Conservation (phyloP, 1,140 invertebrate species). For the Aphelenchoides avenae region DNA sequence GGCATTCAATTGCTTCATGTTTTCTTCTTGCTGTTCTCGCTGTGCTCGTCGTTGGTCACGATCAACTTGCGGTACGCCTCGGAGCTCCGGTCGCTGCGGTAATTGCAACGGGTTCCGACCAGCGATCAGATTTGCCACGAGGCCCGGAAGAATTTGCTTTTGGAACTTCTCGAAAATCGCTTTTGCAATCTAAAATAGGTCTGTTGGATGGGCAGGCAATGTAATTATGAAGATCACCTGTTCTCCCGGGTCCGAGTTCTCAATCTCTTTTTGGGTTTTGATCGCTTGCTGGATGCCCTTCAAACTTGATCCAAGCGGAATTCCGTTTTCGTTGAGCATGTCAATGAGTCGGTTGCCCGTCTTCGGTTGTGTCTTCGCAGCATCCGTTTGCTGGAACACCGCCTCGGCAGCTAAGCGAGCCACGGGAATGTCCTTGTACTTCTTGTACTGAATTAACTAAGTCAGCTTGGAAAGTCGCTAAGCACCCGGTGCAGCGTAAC, state of each 20-base stretch:
- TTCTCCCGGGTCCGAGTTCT: slow-evolving; percentile 40
- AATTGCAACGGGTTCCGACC: slow-evolving; percentile 45
- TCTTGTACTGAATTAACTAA: slow-evolving; percentile 34
- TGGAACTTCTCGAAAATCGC: slow-evolving; percentile 48
- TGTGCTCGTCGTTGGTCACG: slow-evolving; percentile 1
- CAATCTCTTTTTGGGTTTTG: slow-evolving; percentile 20
- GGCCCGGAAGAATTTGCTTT: slow-evolving; percentile 44
- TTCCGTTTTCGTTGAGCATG: slow-evolving; percentile 48
- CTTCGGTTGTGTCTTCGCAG: slow-evolving; percentile 27
- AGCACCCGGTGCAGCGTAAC: not conserved
- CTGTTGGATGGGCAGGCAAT: not conserved
- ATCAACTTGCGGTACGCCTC: not conserved
- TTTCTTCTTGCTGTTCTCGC: slow-evolving; percentile 1
- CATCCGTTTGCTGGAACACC: slow-evolving; percentile 43
- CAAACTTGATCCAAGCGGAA: slow-evolving; percentile 42
- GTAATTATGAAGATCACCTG: slow-evolving; percentile 18
- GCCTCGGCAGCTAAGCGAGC: slow-evolving; percentile 45
- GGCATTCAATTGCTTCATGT: not conserved
- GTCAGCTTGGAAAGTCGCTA: not conserved
- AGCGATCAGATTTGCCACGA: slow-evolving; percentile 47
- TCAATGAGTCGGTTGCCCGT: slow-evolving; percentile 41
- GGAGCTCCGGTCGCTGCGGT: slow-evolving; percentile 6
- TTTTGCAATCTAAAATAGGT: slow-evolving; percentile 48
- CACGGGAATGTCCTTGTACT: slow-evolving; percentile 44
- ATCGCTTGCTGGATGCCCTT: slow-evolving; percentile 46